Evolutionary conservation across 2,797 vertebrate genomes (phyloP).

Genomic region (Acrossocheilus wenchowensis): DNA sequence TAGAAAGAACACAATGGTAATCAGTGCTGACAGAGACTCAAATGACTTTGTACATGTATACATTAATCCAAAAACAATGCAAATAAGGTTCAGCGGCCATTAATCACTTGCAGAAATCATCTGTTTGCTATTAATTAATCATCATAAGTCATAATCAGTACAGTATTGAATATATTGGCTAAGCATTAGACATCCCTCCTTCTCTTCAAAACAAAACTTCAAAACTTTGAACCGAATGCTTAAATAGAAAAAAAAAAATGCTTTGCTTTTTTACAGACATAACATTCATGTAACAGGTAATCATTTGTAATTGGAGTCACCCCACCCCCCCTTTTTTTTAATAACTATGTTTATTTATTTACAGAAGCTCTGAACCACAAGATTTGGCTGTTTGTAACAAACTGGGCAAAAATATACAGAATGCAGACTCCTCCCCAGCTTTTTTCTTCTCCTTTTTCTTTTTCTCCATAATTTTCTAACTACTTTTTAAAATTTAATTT

Average conservation of each 20-base stretch:
- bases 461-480: not conserved
- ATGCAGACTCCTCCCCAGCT: not conserved
- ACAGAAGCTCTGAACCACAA: not conserved
- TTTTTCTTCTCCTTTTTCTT: not conserved
- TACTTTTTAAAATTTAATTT: not conserved
- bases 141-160: not conserved
- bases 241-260: not conserved
- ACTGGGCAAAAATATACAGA: not conserved
- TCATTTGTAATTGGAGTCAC: not conserved
- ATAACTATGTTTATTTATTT: not conserved
- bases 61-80: not conserved
- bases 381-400: not conserved
- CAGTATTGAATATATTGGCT: not conserved
- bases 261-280: not conserved
- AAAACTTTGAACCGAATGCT: not conserved
- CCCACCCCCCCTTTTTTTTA: not conserved
- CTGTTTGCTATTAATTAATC: constrained; percentile 1
- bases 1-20: constrained; percentile 2
- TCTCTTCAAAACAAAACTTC: not conserved
- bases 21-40: constrained; percentile 5
- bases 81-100: not conserved
- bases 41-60: constrained; percentile 25
- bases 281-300: not conserved
- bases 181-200: not conserved
- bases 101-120: not conserved